Evolutionary conservation across 1,140 invertebrate genomes (phyloP).

Genomic region (Polyergus mexicanus): DNA sequence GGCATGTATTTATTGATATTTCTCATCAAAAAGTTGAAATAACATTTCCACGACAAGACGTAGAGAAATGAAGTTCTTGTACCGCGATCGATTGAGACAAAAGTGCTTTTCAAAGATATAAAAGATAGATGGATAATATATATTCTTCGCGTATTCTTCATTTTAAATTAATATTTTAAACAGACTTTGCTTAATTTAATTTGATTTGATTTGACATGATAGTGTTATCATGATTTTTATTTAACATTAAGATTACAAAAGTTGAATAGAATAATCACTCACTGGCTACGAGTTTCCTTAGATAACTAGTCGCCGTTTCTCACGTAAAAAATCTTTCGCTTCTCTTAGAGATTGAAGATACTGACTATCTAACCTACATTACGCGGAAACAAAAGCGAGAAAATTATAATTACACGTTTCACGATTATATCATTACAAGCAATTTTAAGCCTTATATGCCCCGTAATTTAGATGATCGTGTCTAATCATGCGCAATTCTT

Average conservation of each 20-base stretch:
- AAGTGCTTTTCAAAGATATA: not conserved
- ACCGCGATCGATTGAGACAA: not conserved
- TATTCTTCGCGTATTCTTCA: not conserved
- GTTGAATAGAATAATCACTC: too few relatives aligned
- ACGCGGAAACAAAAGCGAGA: slow-evolving; percentile 39
- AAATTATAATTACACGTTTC: slow-evolving; percentile 55
- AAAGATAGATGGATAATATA: not conserved
- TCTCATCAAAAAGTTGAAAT: not conserved
- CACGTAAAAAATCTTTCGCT: not conserved
- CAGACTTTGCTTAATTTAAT: too few relatives aligned
- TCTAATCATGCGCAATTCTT: slow-evolving; percentile 5
- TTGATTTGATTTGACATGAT: not conserved
- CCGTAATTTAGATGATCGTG: not conserved
- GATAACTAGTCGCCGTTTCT: not conserved
- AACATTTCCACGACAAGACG: not conserved
- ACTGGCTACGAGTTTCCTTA: not conserved
- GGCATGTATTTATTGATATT: not conserved
- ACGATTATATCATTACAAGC: not conserved
- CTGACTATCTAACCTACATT: not conserved
- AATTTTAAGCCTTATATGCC: slow-evolving; percentile 3
- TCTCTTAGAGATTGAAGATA: not conserved
- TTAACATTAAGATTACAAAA: not conserved
- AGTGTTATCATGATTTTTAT: not conserved
- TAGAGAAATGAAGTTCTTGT: not conserved
- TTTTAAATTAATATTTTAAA: slow-evolving; percentile 3